Percentiles rank a stretch among this genome's conserved stretches.
Conservation (phyloP, 2,888 invertebrate genomes). For the Caenorhabditis zanzibari region DNA sequence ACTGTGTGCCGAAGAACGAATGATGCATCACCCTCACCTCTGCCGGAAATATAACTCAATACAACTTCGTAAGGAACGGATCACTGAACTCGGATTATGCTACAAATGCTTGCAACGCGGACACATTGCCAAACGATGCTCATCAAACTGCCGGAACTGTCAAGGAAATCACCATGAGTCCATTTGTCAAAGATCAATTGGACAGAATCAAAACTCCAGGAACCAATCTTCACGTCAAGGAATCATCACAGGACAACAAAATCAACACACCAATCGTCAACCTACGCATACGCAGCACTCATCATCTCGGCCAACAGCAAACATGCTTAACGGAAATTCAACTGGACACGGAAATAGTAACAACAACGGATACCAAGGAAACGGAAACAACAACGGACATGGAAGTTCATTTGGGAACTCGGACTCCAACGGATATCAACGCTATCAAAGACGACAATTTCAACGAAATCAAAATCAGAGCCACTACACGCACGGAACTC, state of each 20-base stretch:
- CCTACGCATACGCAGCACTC: not conserved
- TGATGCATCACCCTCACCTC: slow-evolving; percentile 7
- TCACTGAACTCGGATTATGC: slow-evolving; percentile 5
- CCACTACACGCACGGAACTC: not conserved
- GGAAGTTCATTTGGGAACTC: no score
- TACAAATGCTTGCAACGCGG: not conserved
- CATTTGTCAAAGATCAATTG: slow-evolving; percentile 3
- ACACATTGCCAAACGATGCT: not conserved
- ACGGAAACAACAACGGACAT: not conserved
- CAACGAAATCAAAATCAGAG: not conserved
- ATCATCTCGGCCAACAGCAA: not conserved
- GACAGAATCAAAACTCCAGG: not conserved
- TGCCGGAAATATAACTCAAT: not conserved
- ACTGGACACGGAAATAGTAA: not conserved
- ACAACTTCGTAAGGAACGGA: not conserved
- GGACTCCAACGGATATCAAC: slow-evolving; percentile 2
- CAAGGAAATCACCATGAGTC: slow-evolving; percentile 4
- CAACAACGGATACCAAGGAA: not conserved
- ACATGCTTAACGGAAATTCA: slow-evolving; percentile 3
- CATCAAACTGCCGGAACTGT: not conserved
- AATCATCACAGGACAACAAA: not conserved
- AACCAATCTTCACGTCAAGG: not conserved
- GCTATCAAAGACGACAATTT: not conserved
- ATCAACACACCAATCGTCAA: not conserved
- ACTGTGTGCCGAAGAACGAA: slow-evolving; percentile 19